phyloP scores from a whole-genome alignment of 1,140 invertebrate species.

The Ips nitidus region DNA sequence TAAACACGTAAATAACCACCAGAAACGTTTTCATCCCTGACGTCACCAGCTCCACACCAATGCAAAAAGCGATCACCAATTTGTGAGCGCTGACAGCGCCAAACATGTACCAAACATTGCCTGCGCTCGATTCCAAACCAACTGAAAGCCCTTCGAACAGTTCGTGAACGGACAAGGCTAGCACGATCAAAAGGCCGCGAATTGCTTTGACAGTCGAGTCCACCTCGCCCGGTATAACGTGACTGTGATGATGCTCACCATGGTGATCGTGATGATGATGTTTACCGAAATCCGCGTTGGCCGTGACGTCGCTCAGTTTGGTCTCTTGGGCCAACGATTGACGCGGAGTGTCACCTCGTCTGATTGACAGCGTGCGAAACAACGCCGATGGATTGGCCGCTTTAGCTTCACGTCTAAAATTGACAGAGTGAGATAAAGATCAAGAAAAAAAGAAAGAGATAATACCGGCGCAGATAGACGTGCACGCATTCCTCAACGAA shows the following conservation, averaged over 20 bases:
- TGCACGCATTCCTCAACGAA: constrained; percentile 82
- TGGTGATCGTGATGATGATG: constrained; percentile 34
- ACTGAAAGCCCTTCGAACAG: constrained; percentile 90
- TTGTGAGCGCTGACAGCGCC: constrained; percentile 61
- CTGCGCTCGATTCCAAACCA: constrained; percentile 71
- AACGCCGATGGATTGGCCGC: constrained; percentile 29
- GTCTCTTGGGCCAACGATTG: background rate
- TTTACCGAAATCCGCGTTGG: background rate
- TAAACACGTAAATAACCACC: constrained; percentile 54
- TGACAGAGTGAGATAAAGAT: background rate
- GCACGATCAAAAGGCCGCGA: constrained; percentile 74
- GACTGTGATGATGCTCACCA: constrained; percentile 38
- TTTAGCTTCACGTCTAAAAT: constrained; percentile 14
- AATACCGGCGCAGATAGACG: constrained; percentile 58
- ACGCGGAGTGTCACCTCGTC: constrained; percentile 41
- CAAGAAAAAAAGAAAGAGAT: background rate
- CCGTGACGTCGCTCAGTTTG: constrained; percentile 22
- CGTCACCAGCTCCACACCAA: constrained; percentile 56
- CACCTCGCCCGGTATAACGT: constrained; percentile 54
- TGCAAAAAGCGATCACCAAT: constrained; percentile 60
- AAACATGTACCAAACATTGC: constrained; percentile 67
- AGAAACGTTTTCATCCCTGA: constrained; percentile 46
- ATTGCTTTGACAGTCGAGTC: constrained; percentile 68
- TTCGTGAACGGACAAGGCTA: constrained; percentile 88
- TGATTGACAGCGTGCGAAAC: constrained; percentile 43